Evolutionary conservation across 1,140 invertebrate species (phyloP), one percentile per base, ranked within the genome.

Genomic region (Trichoplusia ni): DNA sequence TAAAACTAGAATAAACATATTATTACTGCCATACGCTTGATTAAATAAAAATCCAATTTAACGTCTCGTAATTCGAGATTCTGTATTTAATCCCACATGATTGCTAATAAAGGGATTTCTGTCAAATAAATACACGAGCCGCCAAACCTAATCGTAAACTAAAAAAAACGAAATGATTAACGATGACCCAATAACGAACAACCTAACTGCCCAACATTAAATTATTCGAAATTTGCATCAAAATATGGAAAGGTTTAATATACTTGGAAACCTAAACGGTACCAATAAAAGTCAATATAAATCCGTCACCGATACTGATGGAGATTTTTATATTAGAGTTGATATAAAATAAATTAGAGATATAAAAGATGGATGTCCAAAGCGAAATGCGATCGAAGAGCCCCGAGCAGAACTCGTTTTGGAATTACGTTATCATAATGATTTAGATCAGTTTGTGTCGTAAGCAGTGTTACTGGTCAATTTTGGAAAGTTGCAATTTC

Each of bases 201-300:
- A 31, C 29, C 18, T 14, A 6, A 25, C 7, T 19, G 8, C 25
- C 18, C 18, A 31, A 16, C 23, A 56, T 19, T 25, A 5, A 58
- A 42, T 19, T 31, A 29, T 42, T 38, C 21, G 18, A 44, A 58
- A 58, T 58, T 38, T 29, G 23, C 25, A 44, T 58, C 38, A 58
- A 58, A 54, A 40, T 58, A 42, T 44, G 38, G 37, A 11, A 44
- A 31, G 14, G 37, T 58, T 47, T 58, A 44, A 58, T 58, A 42
- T 19, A 58, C 53, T 58, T 11, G 16, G 37, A 58, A 47, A 47
- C 44, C 23, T 47, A 47, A 47, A 31, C 53, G 37, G 2, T 56
- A 56, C 31, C 27, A 58, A 58, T 58, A 44, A 58, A 58, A 58
- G 54, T 58, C 54, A 31, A 44, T 44, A 58, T 58, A 58, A 58